Evolutionary conservation across 2,113 vertebrate species (phyloP).

Genomic region (Perccottus glenii): DNA sequence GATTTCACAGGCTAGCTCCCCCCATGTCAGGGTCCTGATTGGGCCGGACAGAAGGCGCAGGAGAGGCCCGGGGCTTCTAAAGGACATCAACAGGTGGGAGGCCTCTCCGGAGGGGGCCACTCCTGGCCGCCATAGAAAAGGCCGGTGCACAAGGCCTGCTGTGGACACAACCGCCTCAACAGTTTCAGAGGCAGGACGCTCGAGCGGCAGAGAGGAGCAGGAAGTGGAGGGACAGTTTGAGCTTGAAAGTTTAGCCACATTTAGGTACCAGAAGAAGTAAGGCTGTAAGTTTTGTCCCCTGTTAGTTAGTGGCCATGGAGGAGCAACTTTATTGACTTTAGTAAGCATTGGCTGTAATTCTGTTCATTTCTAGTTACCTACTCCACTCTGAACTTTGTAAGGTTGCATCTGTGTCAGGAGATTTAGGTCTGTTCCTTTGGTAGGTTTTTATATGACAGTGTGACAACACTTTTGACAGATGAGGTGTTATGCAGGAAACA

Average conservation of each 20-base stretch:
- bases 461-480: conserved; percentile 50
- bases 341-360: background rate
- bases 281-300: conserved; percentile 14
- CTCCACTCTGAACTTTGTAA: background rate
- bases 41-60: conserved; percentile 92
- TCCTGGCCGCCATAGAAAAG: conserved; percentile 87
- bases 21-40: conserved; percentile 90
- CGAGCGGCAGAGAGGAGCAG: conserved; percentile 22
- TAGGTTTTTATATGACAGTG: conserved; percentile 29
- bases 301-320: background rate
- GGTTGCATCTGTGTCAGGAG: conserved; percentile 5
- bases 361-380: background rate
- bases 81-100: conserved; percentile 96
- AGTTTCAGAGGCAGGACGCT: conserved; percentile 67
- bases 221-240: conserved; percentile 33
- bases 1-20: conserved; percentile 85
- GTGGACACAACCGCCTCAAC: conserved; percentile 74
- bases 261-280: conserved; percentile 17
- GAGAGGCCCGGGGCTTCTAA: conserved; percentile 86
- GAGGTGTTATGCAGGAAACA: conserved; percentile 60
- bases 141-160: conserved; percentile 70
- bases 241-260: conserved; percentile 20
- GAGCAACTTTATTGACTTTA: background rate
- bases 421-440: conserved; percentile 22
- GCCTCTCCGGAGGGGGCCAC: conserved; percentile 76